phyloP scores from a whole-genome alignment of 2,888 invertebrate species.

The Polyommatus icarus region DNA sequence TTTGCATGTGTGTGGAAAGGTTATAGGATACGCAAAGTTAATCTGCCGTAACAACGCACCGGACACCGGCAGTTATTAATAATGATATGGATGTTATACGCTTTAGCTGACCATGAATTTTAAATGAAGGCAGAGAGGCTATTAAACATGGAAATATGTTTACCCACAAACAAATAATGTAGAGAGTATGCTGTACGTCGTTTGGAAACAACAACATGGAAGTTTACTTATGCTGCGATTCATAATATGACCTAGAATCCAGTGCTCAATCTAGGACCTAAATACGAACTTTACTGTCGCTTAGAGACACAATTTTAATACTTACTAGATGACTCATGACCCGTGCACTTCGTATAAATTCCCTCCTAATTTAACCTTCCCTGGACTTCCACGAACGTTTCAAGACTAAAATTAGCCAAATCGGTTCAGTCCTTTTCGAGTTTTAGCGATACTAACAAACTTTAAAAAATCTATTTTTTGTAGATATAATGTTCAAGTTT shows the following conservation, averaged over 20 bases:
- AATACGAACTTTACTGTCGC: not conserved
- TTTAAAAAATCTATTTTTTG: too few relatives aligned
- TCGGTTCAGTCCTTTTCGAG: too few relatives aligned
- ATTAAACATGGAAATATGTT: not conserved
- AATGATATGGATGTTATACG: not conserved
- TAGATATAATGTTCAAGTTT: too few relatives aligned
- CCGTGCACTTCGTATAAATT: too few relatives aligned
- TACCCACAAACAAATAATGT: not conserved
- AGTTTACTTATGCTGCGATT: not conserved
- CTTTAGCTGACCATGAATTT: constrained; percentile 19
- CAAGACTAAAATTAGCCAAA: too few relatives aligned
- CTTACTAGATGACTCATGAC: too few relatives aligned
- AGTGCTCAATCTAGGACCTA: not conserved
- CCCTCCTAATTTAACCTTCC: too few relatives aligned
- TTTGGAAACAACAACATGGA: too few relatives aligned
- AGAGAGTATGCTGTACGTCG: not conserved
- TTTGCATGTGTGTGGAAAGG: not conserved
- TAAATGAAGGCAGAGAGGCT: not conserved
- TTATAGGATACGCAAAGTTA: not conserved
- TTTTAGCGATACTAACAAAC: too few relatives aligned
- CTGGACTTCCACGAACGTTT: too few relatives aligned
- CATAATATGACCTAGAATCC: not conserved
- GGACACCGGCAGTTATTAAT: constrained; percentile 18
- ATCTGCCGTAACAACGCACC: not conserved
- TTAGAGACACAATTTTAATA: not conserved